phyloP scores from a whole-genome alignment of 2,797 vertebrate genomes.

The Choloepus didactylus region DNA sequence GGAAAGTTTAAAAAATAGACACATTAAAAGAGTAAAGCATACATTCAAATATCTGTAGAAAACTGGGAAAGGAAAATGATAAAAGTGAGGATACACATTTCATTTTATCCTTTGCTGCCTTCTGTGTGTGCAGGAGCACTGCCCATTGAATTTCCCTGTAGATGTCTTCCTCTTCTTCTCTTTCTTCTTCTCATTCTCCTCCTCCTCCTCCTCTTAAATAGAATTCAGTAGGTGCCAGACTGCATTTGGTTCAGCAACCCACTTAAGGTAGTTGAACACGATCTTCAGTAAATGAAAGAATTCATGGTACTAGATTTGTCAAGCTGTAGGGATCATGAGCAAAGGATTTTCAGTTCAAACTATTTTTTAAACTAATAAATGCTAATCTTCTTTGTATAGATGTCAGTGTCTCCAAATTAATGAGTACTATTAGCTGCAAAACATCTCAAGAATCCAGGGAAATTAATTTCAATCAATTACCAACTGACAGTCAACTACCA shows the following conservation, averaged over 20 bases:
- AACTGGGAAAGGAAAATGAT: neutral
- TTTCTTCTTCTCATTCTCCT: neutral
- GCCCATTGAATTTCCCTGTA: neutral
- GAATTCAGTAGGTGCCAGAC: neutral
- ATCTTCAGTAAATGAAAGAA: constrained; percentile 4
- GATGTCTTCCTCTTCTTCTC: no score
- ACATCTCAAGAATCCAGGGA: constrained; percentile 51
- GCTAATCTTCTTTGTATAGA: constrained; percentile 25
- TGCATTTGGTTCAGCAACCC: neutral
- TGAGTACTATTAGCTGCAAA: constrained; percentile 37
- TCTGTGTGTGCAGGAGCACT: neutral
- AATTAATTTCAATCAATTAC: constrained; percentile 71
- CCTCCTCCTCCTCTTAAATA: neutral
- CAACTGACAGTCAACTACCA: constrained; percentile 23
- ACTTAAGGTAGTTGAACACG: neutral
- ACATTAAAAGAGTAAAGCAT: neutral
- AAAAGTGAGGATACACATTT: neutral
- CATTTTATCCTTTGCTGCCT: no score
- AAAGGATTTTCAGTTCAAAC: constrained; percentile 13
- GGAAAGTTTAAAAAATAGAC: neutral
- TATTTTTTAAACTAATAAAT: constrained; percentile 48
- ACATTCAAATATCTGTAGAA: neutral
- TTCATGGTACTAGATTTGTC: constrained; percentile 13
- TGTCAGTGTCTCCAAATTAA: constrained; percentile 66
- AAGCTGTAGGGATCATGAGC: neutral